Evolutionary conservation across 92 coral and sea anemone species (phyloP).

Genomic region (Virgularia gustaviana): DNA sequence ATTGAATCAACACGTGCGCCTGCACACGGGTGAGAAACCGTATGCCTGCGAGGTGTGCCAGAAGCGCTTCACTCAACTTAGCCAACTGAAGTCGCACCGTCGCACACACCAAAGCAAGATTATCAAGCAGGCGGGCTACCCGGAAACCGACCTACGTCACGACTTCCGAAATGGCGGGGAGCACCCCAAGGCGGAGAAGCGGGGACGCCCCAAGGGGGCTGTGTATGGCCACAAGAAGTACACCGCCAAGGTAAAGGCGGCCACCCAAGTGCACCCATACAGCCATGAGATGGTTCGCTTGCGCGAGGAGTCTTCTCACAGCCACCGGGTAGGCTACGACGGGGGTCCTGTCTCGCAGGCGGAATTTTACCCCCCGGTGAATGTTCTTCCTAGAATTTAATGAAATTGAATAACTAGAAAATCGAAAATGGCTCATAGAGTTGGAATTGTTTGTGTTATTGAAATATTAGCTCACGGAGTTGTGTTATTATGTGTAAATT

Average conservation of each 20-base stretch:
- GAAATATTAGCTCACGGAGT: not conserved
- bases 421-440: not conserved
- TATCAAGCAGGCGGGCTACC: constrained; percentile 22
- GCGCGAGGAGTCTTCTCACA: constrained; percentile 1
- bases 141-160: constrained; percentile 28
- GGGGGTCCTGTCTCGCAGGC: constrained; percentile 2
- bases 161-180: constrained; percentile 18
- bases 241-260: constrained; percentile 19
- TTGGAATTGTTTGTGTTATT: not conserved
- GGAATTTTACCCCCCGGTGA: constrained; percentile 22
- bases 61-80: constrained; percentile 95
- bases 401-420: not conserved
- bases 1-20: constrained; percentile 89
- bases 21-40: constrained; percentile 97
- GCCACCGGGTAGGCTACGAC: not conserved
- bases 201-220: constrained; percentile 34
- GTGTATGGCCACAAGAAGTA: constrained; percentile 34
- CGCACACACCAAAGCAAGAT: constrained; percentile 68
- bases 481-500: too few relatives aligned
- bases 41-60: constrained; percentile 81
- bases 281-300: too few relatives aligned
- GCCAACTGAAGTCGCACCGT: constrained; percentile 95
- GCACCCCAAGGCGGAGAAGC: constrained; percentile 29
- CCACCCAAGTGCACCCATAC: not conserved
- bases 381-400: constrained; percentile 24